A percentile compares a stretch with the other conserved stretches of the same genome.
Evolutionary conservation across 1,140 invertebrate species (phyloP).

Genomic region (Eumaeus atala): DNA sequence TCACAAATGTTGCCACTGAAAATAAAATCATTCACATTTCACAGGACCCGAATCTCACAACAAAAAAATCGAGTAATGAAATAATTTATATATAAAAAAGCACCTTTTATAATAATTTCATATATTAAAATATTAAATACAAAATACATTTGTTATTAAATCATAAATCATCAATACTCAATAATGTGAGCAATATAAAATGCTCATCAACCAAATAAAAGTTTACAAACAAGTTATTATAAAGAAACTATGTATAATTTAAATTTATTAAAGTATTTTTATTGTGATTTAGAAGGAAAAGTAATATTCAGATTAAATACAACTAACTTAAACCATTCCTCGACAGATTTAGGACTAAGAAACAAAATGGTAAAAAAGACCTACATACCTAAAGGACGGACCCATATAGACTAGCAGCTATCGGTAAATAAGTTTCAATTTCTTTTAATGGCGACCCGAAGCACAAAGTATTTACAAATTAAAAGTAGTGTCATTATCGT

Average conservation of each 20-base stretch:
- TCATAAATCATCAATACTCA: slow-evolving; percentile 1
- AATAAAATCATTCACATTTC: slow-evolving; percentile 1
- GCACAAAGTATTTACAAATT: slow-evolving; percentile 30
- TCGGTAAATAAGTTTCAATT: slow-evolving; percentile 40
- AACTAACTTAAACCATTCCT: slow-evolving; percentile 30
- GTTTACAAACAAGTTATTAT: slow-evolving; percentile 7
- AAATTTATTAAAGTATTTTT: background rate
- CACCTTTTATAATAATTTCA: slow-evolving; percentile 13
- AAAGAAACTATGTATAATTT: background rate
- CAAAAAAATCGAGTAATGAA: background rate
- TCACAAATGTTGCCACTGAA: slow-evolving; percentile 4
- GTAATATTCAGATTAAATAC: slow-evolving; percentile 11
- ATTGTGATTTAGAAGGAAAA: background rate
- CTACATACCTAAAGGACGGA: slow-evolving; percentile 49
- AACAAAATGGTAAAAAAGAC: slow-evolving; percentile 31
- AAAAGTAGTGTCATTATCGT: slow-evolving; percentile 14
- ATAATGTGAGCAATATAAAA: background rate
- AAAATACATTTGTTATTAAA: slow-evolving; percentile 8
- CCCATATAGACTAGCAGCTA: slow-evolving; percentile 55
- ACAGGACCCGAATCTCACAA: slow-evolving; percentile 5
- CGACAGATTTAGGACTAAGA: slow-evolving; percentile 31
- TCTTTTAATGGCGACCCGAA: slow-evolving; percentile 43
- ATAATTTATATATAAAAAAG: slow-evolving; percentile 11
- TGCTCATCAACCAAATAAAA: background rate
- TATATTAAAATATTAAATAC: background rate